phyloP scores from a whole-genome alignment of 2,797 vertebrate genomes.

The Pogoniulus pusillus region DNA sequence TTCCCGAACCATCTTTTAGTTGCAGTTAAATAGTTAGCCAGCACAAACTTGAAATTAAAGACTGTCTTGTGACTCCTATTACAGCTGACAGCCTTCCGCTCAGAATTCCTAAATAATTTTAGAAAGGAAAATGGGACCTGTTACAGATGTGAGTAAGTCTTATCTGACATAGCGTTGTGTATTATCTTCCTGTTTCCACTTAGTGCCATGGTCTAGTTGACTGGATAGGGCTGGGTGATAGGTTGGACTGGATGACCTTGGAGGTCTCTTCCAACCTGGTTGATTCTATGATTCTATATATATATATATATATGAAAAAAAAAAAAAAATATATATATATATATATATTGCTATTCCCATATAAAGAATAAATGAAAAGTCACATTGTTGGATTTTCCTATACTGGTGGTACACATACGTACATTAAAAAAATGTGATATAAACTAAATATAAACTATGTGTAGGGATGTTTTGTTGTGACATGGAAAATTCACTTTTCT shows the following conservation, averaged over 20 bases:
- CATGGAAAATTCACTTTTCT: background rate
- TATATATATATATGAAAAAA: no score
- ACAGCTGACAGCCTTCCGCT: background rate
- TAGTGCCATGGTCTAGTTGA: no score
- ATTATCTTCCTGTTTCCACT: background rate
- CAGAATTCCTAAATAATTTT: background rate
- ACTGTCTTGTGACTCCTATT: background rate
- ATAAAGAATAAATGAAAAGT: background rate
- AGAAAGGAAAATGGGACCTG: background rate
- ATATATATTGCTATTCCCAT: background rate
- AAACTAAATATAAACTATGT: background rate
- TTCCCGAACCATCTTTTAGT: background rate
- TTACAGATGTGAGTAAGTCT: background rate
- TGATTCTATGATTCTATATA: no score
- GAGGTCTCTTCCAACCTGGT: no score
- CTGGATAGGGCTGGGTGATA: no score
- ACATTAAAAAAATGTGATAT: background rate
- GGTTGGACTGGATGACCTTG: no score
- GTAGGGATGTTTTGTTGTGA: background rate
- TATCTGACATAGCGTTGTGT: background rate
- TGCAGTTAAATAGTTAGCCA: background rate
- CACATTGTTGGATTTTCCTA: background rate
- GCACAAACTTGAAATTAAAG: background rate
- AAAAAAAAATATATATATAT: no score
- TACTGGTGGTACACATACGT: accelerated